Conservation (phyloP, 2,113 vertebrate genomes). For the Sisor rabdophorus region DNA sequence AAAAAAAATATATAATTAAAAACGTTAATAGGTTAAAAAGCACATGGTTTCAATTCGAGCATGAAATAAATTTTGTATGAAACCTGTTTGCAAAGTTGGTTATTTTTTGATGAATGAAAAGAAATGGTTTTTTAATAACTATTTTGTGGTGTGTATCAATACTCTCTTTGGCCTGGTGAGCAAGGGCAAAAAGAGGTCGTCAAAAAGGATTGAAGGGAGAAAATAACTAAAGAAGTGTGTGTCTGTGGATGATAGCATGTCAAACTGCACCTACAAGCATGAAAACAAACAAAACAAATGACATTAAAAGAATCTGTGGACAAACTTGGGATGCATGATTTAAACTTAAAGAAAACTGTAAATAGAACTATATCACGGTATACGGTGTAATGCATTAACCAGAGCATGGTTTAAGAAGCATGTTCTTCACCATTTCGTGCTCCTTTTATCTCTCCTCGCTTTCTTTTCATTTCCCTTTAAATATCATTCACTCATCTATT, state of each 20-base stretch:
- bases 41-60: constrained; percentile 71
- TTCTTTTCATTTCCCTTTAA: constrained; percentile 29
- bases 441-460: constrained; percentile 11
- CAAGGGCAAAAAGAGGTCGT: constrained; percentile 46
- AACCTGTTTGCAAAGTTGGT: constrained; percentile 47
- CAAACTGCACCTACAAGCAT: constrained; percentile 50
- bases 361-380: constrained; percentile 2
- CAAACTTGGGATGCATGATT: constrained; percentile 44
- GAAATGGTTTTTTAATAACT: constrained; percentile 36
- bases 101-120: constrained; percentile 38
- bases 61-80: constrained; percentile 93
- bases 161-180: constrained; percentile 49
- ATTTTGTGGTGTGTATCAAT: constrained; percentile 38
- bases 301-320: constrained; percentile 32
- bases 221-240: constrained; percentile 20
- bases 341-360: constrained; percentile 17
- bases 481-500: constrained; percentile 36
- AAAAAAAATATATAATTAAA: constrained; percentile 31
- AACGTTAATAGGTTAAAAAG: constrained; percentile 49
- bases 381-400: constrained; percentile 24
- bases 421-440: constrained; percentile 40
- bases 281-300: constrained; percentile 45
- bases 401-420: constrained; percentile 46
- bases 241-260: constrained; percentile 46
- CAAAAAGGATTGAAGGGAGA: constrained; percentile 40